A percentile compares a stretch with the other conserved stretches of the same genome.
These are phyloP conservation scores for Anthrax anthrax DNA, from an alignment of 2,888 invertebrate genomes.

Conservation along the genomic window DNA sequence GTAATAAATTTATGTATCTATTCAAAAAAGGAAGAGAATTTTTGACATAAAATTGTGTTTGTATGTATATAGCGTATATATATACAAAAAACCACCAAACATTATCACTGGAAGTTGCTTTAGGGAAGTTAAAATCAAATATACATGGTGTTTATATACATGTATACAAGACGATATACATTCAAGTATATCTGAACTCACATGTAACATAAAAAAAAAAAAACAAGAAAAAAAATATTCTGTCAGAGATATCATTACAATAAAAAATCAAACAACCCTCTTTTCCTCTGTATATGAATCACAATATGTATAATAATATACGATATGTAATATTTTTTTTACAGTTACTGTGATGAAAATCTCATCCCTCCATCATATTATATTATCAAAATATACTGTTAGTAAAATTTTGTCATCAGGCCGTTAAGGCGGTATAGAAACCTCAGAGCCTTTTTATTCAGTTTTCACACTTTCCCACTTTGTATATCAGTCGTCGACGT, in stretches of 20 bases:
- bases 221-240: too few relatives aligned
- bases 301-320: not conserved
- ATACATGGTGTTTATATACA: too few relatives aligned
- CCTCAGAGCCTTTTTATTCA: conserved; percentile 1
- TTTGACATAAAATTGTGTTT: too few relatives aligned
- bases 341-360: not conserved
- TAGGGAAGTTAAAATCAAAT: not conserved
- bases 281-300: not conserved
- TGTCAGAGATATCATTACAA: too few relatives aligned
- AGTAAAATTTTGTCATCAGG: conserved; percentile 1
- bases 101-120: not conserved
- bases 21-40: too few relatives aligned
- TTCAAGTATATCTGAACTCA: too few relatives aligned
- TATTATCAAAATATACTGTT: not conserved
- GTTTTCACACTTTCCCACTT: conserved; percentile 3
- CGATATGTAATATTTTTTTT: too few relatives aligned
- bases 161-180: too few relatives aligned
- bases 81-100: not conserved
- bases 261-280: too few relatives aligned
- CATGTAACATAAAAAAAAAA: not conserved
- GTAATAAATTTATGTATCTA: too few relatives aligned
- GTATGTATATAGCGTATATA: too few relatives aligned
- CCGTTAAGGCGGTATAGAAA: not conserved
- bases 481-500: not conserved
- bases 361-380: too few relatives aligned